Evolutionary conservation across 1,140 invertebrate species (phyloP).

Genomic region (Apocrypta bakeri): DNA sequence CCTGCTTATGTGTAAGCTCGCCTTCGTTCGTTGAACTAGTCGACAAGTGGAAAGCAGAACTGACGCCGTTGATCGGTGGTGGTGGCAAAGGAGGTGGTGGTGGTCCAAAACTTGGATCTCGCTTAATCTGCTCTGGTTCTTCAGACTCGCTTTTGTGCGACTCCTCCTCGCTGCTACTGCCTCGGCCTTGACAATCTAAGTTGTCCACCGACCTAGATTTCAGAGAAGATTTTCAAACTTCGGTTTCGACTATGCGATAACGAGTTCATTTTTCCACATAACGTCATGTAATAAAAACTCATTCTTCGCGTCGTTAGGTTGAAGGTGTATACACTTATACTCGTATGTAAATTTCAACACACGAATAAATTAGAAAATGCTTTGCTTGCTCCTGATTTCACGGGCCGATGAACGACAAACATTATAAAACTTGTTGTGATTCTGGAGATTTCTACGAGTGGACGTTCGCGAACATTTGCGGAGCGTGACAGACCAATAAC

Average conservation of each 20-base stretch:
- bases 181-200: conserved; percentile 68
- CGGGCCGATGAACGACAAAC: conserved; percentile 19
- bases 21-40: not conserved
- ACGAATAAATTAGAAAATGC: conserved; percentile 48
- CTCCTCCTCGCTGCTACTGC: conserved; percentile 48
- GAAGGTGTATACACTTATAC: not conserved
- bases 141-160: conserved; percentile 36
- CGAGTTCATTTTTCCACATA: too few species aligned
- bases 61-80: conserved; percentile 65
- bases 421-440: not conserved
- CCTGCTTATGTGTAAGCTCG: conserved; percentile 13
- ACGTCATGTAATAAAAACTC: too few species aligned
- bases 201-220: conserved; percentile 70
- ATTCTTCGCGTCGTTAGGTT: too few species aligned
- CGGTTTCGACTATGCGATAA: too few species aligned
- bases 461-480: not conserved
- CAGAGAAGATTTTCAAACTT: too few species aligned
- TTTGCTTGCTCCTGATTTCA: conserved; percentile 39
- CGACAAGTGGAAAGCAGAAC: not conserved
- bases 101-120: conserved; percentile 66
- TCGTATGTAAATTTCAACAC: conserved; percentile 19
- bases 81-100: conserved; percentile 77
- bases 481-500: not conserved
- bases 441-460: not conserved
- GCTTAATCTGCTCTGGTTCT: conserved; percentile 51